These are phyloP conservation scores for Scaptomyza tumidula DNA, from an alignment of 2,888 invertebrate genomes.

Conservation along the genomic window DNA sequence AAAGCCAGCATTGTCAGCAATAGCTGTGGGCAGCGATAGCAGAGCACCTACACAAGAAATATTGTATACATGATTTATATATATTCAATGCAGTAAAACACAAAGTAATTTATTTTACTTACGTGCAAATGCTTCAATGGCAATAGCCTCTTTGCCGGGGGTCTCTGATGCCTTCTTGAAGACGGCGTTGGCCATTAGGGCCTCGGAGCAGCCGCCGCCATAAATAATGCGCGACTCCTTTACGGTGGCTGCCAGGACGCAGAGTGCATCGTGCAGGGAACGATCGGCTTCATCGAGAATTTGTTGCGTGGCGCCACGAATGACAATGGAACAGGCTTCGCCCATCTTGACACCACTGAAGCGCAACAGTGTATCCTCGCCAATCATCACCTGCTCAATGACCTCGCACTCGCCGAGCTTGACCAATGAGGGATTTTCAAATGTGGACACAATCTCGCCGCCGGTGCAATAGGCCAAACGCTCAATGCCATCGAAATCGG, in stretches of 20 bases:
- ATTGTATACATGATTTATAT: neutral
- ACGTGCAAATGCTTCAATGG: slow-evolving; percentile 97
- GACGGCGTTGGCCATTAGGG: slow-evolving; percentile 98
- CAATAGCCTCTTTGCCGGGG: slow-evolving; percentile 98
- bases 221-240: slow-evolving; percentile 95
- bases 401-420: slow-evolving; percentile 97
- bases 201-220: slow-evolving; percentile 98
- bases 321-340: slow-evolving; percentile 98
- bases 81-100: neutral
- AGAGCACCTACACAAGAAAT: slow-evolving; percentile 87
- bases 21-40: slow-evolving; percentile 95
- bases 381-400: slow-evolving; percentile 98
- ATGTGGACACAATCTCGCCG: slow-evolving; percentile 99
- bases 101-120: slow-evolving; percentile 44
- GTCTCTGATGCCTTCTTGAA: slow-evolving; percentile 92
- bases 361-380: slow-evolving; percentile 96
- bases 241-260: slow-evolving; percentile 97
- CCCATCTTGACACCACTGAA: slow-evolving; percentile 98
- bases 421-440: slow-evolving; percentile 95
- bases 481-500: slow-evolving; percentile 99
- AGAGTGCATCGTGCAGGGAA: slow-evolving; percentile 98
- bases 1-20: slow-evolving; percentile 99
- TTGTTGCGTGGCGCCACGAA: slow-evolving; percentile 99
- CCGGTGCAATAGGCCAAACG: slow-evolving; percentile 98
- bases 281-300: slow-evolving; percentile 99